Evolutionary conservation across 2,888 invertebrate genomes (phyloP), one percentile per base, ranked within the genome.

Genomic region (Scaptomyza polygonia): DNA sequence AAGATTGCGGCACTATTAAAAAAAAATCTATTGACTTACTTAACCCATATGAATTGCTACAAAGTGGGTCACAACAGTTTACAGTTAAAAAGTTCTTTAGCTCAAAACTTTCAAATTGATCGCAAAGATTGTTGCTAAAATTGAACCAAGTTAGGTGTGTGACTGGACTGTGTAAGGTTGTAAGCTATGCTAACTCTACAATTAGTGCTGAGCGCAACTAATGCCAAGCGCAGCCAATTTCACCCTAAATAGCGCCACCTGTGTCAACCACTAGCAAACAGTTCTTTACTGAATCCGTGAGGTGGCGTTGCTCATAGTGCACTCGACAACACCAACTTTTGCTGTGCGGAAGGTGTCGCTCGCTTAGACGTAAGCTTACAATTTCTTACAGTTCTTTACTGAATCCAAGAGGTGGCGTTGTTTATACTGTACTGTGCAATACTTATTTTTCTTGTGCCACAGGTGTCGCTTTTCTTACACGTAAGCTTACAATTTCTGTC

Each of bases 221-320:
- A 5, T 2, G 5, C 2, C 3, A 12, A 45, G 5, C 27, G 42
- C 42, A 51, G 52, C 57, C 57, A 57, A 27, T 51, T 34, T 57
- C 57, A 34, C 34, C n/a, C 14, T n/a, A n/a, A n/a, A n/a, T n/a
- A n/a, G n/a, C 27, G 45, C 45, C 34, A 3, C 6, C 5, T n/a
- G 3, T 2, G 3, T 11, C 6, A n/a, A 9, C 5, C 21, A 29
- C 1, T 12, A 7, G 6, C 5, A 16, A 14, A 5, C 39, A 39
- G 3, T 8, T 2, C 1, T 34, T 34, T 34, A 1, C n/a, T 2
- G n/a, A n/a, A 4, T 11, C 3, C 3, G 14, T 1, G 14, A 36
- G 36, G 14, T 14, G 14, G 14, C 36, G 29, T 2, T 29, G 29
- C 29, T 9, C 0, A 29, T 29, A 9, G 2, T 21, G 21, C 3